Evolutionary conservation across 2,797 vertebrate genomes (phyloP).

Genomic region (Myiotriccus ornatus): DNA sequence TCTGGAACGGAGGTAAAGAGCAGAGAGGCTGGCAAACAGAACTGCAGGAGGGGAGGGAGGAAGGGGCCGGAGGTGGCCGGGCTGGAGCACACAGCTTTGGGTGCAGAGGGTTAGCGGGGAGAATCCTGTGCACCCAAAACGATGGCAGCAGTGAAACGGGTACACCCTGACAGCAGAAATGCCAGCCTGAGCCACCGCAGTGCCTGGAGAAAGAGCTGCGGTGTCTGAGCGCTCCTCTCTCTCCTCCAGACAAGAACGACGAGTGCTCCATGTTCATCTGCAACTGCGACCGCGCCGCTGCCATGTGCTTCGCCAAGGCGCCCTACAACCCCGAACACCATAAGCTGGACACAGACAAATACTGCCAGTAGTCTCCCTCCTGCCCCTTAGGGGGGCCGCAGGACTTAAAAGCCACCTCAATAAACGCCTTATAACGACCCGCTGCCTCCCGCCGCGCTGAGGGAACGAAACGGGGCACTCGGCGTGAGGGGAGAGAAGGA

Average conservation of each 20-base stretch:
- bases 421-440: fast-evolving
- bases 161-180: neutral
- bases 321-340: conserved; percentile 61
- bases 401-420: neutral
- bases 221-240: neutral
- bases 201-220: neutral
- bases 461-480: no score
- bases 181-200: neutral
- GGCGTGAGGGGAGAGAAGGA: fast-evolving
- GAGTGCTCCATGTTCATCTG: conserved; percentile 78
- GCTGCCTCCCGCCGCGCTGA: fast-evolving
- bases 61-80: no score
- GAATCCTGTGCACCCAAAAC: fast-evolving
- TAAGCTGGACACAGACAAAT: conserved; percentile 20
- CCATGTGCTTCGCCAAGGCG: conserved; percentile 77
- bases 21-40: neutral
- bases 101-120: fast-evolving
- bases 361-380: neutral
- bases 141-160: fast-evolving
- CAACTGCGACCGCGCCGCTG: conserved; percentile 80
- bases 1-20: fast-evolving
- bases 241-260: conserved; percentile 70
- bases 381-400: fast-evolving
- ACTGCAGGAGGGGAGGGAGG: neutral
- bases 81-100: fast-evolving